These are phyloP conservation scores for Rhea americana DNA, from an alignment of 2,113 vertebrate genomes.

Conservation along the genomic window DNA sequence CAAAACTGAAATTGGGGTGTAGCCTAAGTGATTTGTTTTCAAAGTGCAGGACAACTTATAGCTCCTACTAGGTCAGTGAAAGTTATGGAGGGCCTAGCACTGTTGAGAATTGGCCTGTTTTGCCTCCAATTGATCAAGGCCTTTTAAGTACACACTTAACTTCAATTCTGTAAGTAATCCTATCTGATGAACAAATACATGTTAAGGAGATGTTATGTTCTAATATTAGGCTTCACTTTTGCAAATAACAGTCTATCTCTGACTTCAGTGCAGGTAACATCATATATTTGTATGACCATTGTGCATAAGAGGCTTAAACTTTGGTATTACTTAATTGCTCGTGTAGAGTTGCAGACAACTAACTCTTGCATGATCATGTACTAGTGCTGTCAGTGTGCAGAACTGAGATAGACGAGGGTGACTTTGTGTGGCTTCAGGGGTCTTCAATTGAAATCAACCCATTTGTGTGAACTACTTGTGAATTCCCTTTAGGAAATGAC, in stretches of 20 bases:
- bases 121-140: background rate
- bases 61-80: background rate
- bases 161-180: background rate
- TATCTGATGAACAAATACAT: background rate
- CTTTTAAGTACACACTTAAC: background rate
- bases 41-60: background rate
- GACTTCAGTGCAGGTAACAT: background rate
- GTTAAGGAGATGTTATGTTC: background rate
- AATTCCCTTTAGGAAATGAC: conserved; percentile 10
- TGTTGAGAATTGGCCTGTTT: background rate
- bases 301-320: background rate
- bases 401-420: background rate
- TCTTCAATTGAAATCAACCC: background rate
- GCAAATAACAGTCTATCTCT: accelerated
- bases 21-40: background rate
- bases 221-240: background rate
- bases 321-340: background rate
- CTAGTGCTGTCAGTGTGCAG: background rate
- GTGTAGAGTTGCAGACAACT: background rate
- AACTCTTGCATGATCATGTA: accelerated
- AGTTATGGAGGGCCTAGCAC: background rate
- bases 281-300: background rate
- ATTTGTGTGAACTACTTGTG: background rate
- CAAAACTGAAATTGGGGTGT: background rate
- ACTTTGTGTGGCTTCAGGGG: background rate